Evolutionary conservation across 2,113 vertebrate species (phyloP).

Genomic region (Cololabis saira): DNA sequence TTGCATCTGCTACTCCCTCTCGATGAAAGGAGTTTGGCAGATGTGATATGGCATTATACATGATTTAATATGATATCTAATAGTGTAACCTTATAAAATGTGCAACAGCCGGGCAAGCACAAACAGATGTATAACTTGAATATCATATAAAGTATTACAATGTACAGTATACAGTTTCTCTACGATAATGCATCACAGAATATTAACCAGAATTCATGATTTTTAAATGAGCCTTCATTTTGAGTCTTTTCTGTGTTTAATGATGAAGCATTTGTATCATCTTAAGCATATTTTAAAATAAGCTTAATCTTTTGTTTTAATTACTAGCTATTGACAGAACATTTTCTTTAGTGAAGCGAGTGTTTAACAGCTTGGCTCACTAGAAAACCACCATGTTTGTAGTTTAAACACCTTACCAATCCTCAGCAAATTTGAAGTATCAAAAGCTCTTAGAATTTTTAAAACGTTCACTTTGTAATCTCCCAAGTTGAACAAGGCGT

Average conservation of each 20-base stretch:
- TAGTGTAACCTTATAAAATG: background rate
- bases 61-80: conserved; percentile 1
- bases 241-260: background rate
- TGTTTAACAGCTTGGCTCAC: conserved; percentile 46
- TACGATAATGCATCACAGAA: background rate
- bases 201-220: background rate
- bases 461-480: conserved; percentile 40
- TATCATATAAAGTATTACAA: too few relatives aligned
- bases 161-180: too few relatives aligned
- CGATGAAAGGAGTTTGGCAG: background rate
- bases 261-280: background rate
- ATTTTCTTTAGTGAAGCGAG: conserved; percentile 44
- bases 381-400: conserved; percentile 31
- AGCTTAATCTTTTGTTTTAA: too few relatives aligned
- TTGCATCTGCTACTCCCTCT: background rate
- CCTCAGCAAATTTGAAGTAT: conserved; percentile 24
- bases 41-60: background rate
- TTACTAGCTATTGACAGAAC: conserved; percentile 28
- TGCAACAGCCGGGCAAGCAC: background rate
- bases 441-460: conserved; percentile 30
- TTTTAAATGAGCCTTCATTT: too few relatives aligned
- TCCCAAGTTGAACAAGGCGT: conserved; percentile 26
- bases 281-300: background rate
- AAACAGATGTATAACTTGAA: background rate
- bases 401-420: conserved; percentile 5